phyloP scores from a whole-genome alignment of 2,888 invertebrate genomes.

The Ornithoptera alexandrae region DNA sequence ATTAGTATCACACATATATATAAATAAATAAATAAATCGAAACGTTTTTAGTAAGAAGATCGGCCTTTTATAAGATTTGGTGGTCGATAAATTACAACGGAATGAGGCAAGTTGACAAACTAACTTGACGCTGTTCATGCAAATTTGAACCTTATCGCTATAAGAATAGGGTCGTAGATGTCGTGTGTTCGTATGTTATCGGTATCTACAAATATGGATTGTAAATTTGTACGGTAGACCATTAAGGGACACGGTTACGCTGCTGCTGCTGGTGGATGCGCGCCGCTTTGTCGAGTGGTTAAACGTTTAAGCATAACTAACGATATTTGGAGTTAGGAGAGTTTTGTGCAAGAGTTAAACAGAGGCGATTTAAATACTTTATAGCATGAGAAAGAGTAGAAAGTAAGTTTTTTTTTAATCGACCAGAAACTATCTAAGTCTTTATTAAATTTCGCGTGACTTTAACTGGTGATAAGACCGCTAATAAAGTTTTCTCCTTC shows the following conservation, averaged over 20 bases:
- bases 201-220: conserved; percentile 19
- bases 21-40: neutral
- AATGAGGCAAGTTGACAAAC: conserved; percentile 12
- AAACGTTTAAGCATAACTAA: conserved; percentile 18
- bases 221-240: conserved; percentile 24
- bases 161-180: neutral
- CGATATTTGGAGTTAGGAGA: conserved; percentile 4
- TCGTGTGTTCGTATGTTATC: neutral
- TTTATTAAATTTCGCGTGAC: too few species aligned
- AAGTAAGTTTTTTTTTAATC: too few species aligned
- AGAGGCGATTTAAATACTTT: conserved; percentile 1
- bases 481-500: too few species aligned
- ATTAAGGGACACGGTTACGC: conserved; percentile 18
- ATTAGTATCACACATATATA: conserved; percentile 9
- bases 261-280: conserved; percentile 11
- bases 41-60: conserved; percentile 2
- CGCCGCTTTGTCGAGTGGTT: conserved; percentile 21
- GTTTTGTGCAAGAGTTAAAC: conserved; percentile 5
- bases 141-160: neutral
- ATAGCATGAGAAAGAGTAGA: too few species aligned
- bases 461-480: too few species aligned
- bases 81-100: conserved; percentile 15
- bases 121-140: neutral
- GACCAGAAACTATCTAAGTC: too few species aligned
- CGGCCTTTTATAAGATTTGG: conserved; percentile 22